A percentile compares a stretch with the other conserved stretches of the same genome.
Conservation (phyloP, 2,888 invertebrate species). For the Sinhomidia bicolor region DNA sequence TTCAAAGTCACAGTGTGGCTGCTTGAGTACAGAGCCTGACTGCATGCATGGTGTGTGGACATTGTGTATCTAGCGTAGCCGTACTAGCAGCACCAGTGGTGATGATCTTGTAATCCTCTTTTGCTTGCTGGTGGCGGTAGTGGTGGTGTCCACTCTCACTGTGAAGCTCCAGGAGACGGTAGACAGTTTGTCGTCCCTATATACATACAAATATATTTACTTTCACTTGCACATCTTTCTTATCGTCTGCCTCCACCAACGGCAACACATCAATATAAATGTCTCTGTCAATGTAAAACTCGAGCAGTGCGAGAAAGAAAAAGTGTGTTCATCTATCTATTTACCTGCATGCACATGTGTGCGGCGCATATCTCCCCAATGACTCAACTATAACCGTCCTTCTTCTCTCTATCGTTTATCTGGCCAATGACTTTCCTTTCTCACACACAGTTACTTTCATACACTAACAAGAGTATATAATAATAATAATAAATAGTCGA, state of each 20-base stretch:
- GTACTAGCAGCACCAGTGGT: not conserved
- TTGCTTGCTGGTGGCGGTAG: no score
- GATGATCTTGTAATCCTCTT: not conserved
- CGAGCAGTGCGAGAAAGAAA: no score
- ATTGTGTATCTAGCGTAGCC: no score
- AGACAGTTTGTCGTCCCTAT: not conserved
- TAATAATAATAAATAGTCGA: not conserved
- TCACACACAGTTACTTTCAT: not conserved
- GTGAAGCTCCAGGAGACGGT: not conserved
- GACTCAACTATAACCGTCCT: not conserved
- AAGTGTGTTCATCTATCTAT: not conserved
- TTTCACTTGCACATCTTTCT: no score
- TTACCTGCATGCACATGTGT: not conserved
- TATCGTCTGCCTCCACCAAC: not conserved
- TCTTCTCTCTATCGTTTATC: conserved; percentile 14
- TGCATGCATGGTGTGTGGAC: no score
- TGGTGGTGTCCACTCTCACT: no score
- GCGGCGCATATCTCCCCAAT: not conserved
- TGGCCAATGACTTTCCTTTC: conserved; percentile 41
- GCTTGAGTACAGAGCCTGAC: no score
- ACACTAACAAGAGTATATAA: not conserved
- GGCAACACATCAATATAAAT: not conserved
- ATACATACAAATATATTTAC: no score
- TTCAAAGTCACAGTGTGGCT: no score
- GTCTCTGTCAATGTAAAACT: no score